These are phyloP conservation scores for Graphium colonna DNA, from an alignment of 2,888 invertebrate genomes.

Conservation along the genomic window DNA sequence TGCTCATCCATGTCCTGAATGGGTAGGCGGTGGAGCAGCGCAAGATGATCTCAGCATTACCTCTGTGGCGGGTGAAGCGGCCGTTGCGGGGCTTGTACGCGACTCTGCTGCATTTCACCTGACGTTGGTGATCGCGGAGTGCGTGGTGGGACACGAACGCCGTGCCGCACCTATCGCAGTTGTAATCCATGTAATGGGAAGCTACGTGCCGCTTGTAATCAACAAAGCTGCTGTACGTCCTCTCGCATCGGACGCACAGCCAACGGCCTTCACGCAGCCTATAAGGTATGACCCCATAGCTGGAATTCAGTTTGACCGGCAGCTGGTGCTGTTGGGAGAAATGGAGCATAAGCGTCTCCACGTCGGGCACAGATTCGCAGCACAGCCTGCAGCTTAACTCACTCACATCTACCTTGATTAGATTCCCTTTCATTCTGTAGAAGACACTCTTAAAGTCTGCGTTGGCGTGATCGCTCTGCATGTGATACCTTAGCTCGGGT, in stretches of 20 bases:
- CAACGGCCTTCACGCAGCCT: slow-evolving; percentile 54
- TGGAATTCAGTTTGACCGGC: slow-evolving; percentile 60
- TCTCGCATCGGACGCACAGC: slow-evolving; percentile 63
- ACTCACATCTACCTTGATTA: slow-evolving; percentile 68
- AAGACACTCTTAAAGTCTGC: slow-evolving; percentile 65
- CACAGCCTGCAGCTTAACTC: slow-evolving; percentile 66
- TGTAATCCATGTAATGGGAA: slow-evolving; percentile 64
- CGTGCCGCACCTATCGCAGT: slow-evolving; percentile 68
- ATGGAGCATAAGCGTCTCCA: slow-evolving; percentile 62
- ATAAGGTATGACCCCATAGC: slow-evolving; percentile 65
- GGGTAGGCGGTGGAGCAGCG: slow-evolving; percentile 69
- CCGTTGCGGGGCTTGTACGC: slow-evolving; percentile 68
- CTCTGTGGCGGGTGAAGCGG: slow-evolving; percentile 53
- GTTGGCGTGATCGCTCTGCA: slow-evolving; percentile 54
- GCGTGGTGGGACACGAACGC: slow-evolving; percentile 65
- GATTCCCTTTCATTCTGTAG: slow-evolving; percentile 65
- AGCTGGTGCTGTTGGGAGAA: slow-evolving; percentile 57
- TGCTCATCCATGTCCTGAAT: slow-evolving; percentile 68
- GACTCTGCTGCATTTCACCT: slow-evolving; percentile 64
- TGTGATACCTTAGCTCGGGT: slow-evolving; percentile 54
- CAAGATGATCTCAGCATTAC: slow-evolving; percentile 66
- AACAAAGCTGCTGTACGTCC: slow-evolving; percentile 51
- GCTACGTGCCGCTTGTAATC: slow-evolving; percentile 64
- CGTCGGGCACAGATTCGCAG: slow-evolving; percentile 46
- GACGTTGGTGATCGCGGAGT: slow-evolving; percentile 60